Base-by-base conservation (phyloP, 2,888 invertebrate species). In the Agrypnus murinus region DNA sequence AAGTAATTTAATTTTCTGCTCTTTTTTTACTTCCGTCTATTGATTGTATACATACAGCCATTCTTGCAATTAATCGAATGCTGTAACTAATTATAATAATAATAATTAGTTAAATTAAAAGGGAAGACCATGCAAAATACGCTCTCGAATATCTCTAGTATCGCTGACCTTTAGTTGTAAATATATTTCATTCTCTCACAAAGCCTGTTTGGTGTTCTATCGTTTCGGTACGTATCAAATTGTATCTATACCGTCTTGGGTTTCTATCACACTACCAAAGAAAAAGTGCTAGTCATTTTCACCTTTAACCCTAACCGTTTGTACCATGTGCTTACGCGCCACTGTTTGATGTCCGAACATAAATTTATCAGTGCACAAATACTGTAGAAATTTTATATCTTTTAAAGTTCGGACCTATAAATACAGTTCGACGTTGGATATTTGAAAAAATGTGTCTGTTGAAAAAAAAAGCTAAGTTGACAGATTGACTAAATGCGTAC, bases 261-360 rank as follows among this genome's bases (percentile, higher is more conserved):
- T 43, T 64, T 64, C 62, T 34, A 50, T 48, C 62, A 63, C 69
- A 69, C 55, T 55, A 50, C 36, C 46, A 53, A 65, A 66, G 40
- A 65, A 63, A 66, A 67, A 19, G 19, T 63, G 70, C 73, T 48
- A 73, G 73, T 73, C 73, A 73, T 73, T 65, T 65, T 73, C 66
- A 69, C 72, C 69, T 73, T 67, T 70, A 73, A 70, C 69, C 69
- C 65, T 25, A 31, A 31, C 64, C 40, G 53, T 25, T 55, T 64
- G 64, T 64, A 55, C 53, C 67, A 50, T 48, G 50, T 46, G 36
- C 60, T 67, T 67, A 67, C 53, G 43, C 45, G 68, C 68, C 63
- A 69, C 63, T 58, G 55, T 55, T 69, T 57, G 68, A 69, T 63
- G 63, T 46, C 36, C 46, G 36, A 57, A 55, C 53, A 57, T 25